Percentiles rank a stretch among this genome's conserved stretches.
Conservation (phyloP, 2,888 invertebrate species). For the Drosophila gaucha region DNA sequence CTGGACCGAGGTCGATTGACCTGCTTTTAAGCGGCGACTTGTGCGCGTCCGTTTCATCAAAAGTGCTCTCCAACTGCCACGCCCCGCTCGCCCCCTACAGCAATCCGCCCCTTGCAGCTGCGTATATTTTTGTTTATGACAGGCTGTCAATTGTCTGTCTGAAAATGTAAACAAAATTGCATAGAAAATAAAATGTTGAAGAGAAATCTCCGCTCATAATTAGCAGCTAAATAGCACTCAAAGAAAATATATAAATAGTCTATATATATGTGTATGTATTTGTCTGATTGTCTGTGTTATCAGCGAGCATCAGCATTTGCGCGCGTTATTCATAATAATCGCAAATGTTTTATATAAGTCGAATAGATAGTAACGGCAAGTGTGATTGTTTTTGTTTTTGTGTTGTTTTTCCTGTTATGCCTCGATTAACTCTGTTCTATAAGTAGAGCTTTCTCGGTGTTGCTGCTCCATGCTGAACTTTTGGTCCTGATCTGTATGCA, state of each 20-base stretch:
- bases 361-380: conserved; percentile 38
- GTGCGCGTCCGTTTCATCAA: conserved; percentile 55
- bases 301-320: conserved; percentile 27
- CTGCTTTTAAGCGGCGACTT: conserved; percentile 73
- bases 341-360: conserved; percentile 27
- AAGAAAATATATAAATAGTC: neutral
- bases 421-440: conserved; percentile 35
- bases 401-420: conserved; percentile 23
- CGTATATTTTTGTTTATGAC: conserved; percentile 51
- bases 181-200: conserved; percentile 21
- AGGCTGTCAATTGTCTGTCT: conserved; percentile 67
- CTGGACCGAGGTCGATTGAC: conserved; percentile 77
- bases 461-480: conserved; percentile 67
- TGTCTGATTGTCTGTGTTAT: conserved; percentile 18
- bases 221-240: conserved; percentile 40
- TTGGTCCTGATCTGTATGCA: conserved; percentile 74
- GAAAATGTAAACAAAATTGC: conserved; percentile 65
- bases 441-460: conserved; percentile 30
- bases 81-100: neutral
- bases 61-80: conserved; percentile 38
- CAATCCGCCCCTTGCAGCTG: neutral
- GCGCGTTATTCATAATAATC: conserved; percentile 9
- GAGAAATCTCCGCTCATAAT: conserved; percentile 26
- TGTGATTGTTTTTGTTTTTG: conserved; percentile 31
- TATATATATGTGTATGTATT: neutral